Percentiles rank a stretch among this genome's conserved stretches.
Conservation (phyloP, 2,797 vertebrate genomes). For the Carcharodon carcharias region DNA sequence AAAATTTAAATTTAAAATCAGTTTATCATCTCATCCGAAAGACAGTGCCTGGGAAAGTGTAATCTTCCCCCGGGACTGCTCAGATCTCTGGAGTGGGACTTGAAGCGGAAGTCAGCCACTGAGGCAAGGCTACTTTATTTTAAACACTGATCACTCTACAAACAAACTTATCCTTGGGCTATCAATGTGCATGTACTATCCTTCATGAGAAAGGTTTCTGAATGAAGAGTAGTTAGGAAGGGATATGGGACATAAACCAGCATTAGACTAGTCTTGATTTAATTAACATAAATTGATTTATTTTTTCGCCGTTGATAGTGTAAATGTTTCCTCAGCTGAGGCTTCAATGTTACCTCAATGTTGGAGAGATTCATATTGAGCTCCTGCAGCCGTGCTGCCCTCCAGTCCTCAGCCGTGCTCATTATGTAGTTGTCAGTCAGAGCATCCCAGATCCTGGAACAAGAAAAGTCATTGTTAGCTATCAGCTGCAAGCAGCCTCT, state of each 20-base stretch:
- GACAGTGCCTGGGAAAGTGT: background rate
- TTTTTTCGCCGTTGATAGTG: background rate
- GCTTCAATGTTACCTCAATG: conserved; percentile 66
- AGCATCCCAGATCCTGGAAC: conserved; percentile 84
- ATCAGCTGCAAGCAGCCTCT: conserved; percentile 44
- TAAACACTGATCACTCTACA: background rate
- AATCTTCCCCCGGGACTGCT: background rate
- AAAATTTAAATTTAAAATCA: too few relatives aligned
- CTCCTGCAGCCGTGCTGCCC: conserved; percentile 65
- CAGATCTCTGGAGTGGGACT: background rate
- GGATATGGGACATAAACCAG: background rate
- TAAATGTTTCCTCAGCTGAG: background rate
- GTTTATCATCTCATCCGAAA: background rate
- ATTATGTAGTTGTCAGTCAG: conserved; percentile 85
- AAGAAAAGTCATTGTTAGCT: conserved; percentile 47
- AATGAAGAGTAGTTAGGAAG: too few relatives aligned
- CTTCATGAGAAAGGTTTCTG: background rate
- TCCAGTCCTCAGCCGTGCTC: conserved; percentile 72
- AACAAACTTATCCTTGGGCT: background rate
- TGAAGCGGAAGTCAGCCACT: background rate
- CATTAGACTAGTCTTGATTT: background rate
- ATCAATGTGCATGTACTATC: background rate
- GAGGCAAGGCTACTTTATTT: background rate
- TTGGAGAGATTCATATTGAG: conserved; percentile 80
- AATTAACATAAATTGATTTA: background rate